Percentiles rank a stretch among this genome's conserved stretches.
Evolutionary conservation across 2,113 vertebrate species (phyloP).

Genomic region (Podocnemis expansa): DNA sequence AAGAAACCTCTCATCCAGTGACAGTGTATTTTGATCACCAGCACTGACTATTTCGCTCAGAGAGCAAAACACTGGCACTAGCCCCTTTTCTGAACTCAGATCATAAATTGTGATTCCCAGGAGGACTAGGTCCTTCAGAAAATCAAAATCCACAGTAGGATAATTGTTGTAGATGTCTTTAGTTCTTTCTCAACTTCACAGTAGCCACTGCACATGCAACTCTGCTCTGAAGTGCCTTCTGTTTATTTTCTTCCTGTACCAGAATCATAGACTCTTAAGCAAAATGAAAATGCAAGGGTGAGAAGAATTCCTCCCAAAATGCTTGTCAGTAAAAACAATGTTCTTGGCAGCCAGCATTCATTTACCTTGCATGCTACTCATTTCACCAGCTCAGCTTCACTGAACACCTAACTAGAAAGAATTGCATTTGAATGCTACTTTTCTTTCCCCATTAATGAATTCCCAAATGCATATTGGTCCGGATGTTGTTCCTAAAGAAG

Average conservation of each 20-base stretch:
- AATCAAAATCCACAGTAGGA: not conserved
- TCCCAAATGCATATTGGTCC: not conserved
- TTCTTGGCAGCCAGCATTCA: not conserved
- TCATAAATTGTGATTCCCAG: not conserved
- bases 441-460: not conserved
- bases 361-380: not conserved
- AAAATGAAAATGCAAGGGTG: not conserved
- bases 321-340: not conserved
- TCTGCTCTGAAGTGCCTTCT: not conserved
- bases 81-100: not conserved
- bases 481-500: not conserved
- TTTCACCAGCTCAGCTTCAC: not conserved
- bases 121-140: not conserved
- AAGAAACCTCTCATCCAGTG: not conserved
- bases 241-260: not conserved
- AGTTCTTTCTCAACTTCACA: not conserved
- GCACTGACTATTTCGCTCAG: not conserved
- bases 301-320: not conserved
- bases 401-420: not conserved
- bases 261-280: not conserved
- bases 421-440: not conserved
- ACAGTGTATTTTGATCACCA: not conserved
- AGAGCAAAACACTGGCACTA: not conserved
- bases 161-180: not conserved
- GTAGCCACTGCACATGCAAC: not conserved